phyloP scores from a whole-genome alignment of 2,888 invertebrate species.

The Nymphalis c-album region DNA sequence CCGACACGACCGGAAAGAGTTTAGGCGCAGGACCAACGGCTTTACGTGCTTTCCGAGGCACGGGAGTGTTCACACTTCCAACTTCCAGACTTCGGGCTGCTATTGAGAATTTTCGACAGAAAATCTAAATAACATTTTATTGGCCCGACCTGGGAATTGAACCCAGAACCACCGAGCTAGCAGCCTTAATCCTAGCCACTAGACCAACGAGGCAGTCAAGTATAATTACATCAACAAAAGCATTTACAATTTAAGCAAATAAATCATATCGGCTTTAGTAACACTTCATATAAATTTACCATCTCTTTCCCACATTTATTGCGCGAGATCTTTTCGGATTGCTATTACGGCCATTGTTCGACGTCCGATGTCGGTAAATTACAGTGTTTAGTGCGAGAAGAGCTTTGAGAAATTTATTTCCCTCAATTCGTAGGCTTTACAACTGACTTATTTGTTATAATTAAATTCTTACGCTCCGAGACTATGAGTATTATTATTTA shows the following conservation, averaged over 20 bases:
- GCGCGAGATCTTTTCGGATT: slow-evolving; percentile 28
- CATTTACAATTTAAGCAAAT: neutral
- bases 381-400: slow-evolving; percentile 38
- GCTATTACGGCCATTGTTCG: slow-evolving; percentile 39
- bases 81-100: too few relatives aligned
- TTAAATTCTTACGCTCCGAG: slow-evolving; percentile 39
- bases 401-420: slow-evolving; percentile 42
- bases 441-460: slow-evolving; percentile 42
- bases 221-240: too few relatives aligned
- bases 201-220: too few relatives aligned
- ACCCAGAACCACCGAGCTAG: too few relatives aligned
- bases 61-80: too few relatives aligned
- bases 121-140: too few relatives aligned
- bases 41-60: too few relatives aligned
- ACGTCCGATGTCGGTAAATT: slow-evolving; percentile 40
- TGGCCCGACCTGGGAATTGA: too few relatives aligned
- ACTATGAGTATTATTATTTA: slow-evolving; percentile 38
- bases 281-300: slow-evolving; percentile 6
- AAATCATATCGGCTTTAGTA: neutral
- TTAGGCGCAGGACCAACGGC: too few relatives aligned
- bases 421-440: slow-evolving; percentile 39
- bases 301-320: slow-evolving; percentile 16
- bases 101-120: too few relatives aligned
- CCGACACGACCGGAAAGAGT: too few relatives aligned
- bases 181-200: too few relatives aligned